Evolutionary conservation across 2,888 invertebrate genomes (phyloP).

Genomic region (Drosophila greeni): DNA sequence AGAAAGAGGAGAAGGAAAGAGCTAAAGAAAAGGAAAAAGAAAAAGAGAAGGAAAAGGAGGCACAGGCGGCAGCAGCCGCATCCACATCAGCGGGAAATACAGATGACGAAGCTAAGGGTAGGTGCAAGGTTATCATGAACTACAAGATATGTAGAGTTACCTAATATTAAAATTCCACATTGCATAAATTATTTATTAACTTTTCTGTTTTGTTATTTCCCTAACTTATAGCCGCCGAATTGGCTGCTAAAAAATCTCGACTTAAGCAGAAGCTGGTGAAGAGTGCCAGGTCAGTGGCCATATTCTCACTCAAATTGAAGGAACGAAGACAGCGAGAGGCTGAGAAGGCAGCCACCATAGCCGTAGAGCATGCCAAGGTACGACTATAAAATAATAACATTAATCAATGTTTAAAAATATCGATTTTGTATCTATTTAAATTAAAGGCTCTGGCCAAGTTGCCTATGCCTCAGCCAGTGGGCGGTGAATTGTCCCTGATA

Average conservation of each 20-base stretch:
- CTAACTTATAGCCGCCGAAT: conserved; percentile 79
- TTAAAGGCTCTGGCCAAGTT: conserved; percentile 79
- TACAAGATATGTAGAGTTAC: too few relatives aligned
- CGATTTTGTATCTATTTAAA: not conserved
- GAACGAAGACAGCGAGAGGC: conserved; percentile 89
- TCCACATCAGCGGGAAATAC: conserved; percentile 64
- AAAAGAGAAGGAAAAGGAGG: conserved; percentile 37
- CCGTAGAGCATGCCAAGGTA: conserved; percentile 80
- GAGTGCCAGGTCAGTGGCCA: conserved; percentile 90
- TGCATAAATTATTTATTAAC: too few relatives aligned
- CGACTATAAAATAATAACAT: not conserved
- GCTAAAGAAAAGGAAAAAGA: conserved; percentile 37
- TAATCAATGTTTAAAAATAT: not conserved
- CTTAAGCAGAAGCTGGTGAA: conserved; percentile 89
- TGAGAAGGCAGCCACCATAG: conserved; percentile 83
- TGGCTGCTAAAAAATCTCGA: conserved; percentile 84
- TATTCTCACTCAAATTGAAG: conserved; percentile 89
- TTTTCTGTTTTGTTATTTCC: not conserved
- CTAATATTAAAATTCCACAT: too few relatives aligned
- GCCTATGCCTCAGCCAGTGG: conserved; percentile 81
- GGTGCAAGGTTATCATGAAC: conserved; percentile 40
- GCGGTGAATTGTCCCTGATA: conserved; percentile 90
- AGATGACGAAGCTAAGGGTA: conserved; percentile 83
- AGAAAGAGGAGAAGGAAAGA: conserved; percentile 28
- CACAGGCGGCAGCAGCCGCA: conserved; percentile 36